A percentile compares a stretch with the other conserved stretches of the same genome.
Conservation (phyloP, 2,113 vertebrate genomes). For the Cebidichthys violaceus region DNA sequence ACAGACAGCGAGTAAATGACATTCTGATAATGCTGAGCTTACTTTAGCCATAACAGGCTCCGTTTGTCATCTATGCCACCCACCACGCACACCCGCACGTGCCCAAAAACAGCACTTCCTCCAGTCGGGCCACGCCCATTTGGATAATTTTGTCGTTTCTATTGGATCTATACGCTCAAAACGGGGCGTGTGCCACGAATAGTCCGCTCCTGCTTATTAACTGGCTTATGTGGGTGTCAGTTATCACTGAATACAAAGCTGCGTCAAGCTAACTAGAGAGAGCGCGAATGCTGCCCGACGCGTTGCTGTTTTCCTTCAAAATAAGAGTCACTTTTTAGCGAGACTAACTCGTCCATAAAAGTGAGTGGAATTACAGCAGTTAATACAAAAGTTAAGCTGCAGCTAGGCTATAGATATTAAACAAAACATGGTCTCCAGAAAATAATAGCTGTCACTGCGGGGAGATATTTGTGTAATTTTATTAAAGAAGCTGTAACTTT, state of each 20-base stretch:
- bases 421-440: background rate
- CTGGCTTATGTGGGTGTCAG: constrained; percentile 47
- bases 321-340: background rate
- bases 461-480: background rate
- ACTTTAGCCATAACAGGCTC: background rate
- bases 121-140: background rate
- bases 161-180: constrained; percentile 41
- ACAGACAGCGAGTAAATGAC: background rate
- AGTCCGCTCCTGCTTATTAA: constrained; percentile 10
- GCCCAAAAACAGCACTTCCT: constrained; percentile 51
- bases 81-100: constrained; percentile 9
- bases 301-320: constrained; percentile 9
- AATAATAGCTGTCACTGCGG: background rate
- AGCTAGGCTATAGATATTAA: background rate
- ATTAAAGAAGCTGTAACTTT: background rate
- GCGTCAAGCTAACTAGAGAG: background rate
- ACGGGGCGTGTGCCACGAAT: background rate
- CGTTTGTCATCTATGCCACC: constrained; percentile 23
- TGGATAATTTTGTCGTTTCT: background rate
- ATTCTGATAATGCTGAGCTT: background rate
- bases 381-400: background rate
- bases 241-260: constrained; percentile 10
- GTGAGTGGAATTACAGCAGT: background rate
- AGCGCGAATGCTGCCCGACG: background rate
- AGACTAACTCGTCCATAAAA: background rate